Evolutionary conservation across 1,140 invertebrate genomes (phyloP).

Genomic region (Uloborus diversus): DNA sequence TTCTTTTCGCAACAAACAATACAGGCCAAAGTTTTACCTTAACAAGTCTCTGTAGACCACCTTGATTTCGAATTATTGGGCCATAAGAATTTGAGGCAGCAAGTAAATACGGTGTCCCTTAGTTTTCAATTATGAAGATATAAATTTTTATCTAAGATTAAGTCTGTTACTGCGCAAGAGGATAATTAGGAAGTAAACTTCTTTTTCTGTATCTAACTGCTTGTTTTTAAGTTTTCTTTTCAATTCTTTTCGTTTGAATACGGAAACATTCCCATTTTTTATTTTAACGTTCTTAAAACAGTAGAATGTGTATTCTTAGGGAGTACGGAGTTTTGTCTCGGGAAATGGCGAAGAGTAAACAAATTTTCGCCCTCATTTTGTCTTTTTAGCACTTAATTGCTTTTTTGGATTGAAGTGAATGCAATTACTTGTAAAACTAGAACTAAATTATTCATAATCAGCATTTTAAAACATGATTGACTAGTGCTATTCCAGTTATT

Average conservation of each 20-base stretch:
- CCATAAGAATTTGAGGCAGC: not conserved
- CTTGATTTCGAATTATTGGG: not conserved
- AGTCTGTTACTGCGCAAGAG: not conserved
- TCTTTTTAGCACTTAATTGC: too few relatives aligned
- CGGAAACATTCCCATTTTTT: too few relatives aligned
- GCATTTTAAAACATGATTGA: too few relatives aligned
- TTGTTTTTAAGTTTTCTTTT: not conserved
- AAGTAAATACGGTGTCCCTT: not conserved
- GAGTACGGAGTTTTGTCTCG: too few relatives aligned
- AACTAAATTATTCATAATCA: too few relatives aligned
- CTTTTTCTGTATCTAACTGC: not conserved
- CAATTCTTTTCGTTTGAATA: not conserved
- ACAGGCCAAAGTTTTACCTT: not conserved
- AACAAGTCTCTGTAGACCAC: not conserved
- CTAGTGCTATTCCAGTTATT: too few relatives aligned
- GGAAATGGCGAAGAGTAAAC: too few relatives aligned
- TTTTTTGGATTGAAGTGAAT: too few relatives aligned
- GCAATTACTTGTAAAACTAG: too few relatives aligned
- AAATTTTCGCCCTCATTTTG: too few relatives aligned
- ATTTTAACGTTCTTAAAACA: too few relatives aligned
- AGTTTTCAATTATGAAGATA: not conserved
- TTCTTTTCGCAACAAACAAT: not conserved
- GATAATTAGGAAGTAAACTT: not conserved
- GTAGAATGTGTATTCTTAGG: too few relatives aligned
- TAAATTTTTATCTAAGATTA: not conserved